A percentile compares a stretch with the other conserved stretches of the same genome.
phyloP scores from a whole-genome alignment of 1,140 invertebrate species.

The Trichonephila clavata region DNA sequence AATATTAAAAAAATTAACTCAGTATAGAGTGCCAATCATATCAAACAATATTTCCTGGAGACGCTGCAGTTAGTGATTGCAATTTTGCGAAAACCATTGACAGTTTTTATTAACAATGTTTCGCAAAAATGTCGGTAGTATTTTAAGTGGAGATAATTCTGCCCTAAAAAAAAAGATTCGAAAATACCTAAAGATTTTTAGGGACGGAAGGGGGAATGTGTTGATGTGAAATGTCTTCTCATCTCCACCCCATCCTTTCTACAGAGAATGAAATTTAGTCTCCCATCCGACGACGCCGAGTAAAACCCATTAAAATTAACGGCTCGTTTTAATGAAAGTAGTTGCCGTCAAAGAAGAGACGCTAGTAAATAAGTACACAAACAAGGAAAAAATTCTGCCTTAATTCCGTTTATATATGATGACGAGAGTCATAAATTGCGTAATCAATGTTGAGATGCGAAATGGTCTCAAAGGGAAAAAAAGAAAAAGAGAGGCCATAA shows the following conservation, averaged over 20 bases:
- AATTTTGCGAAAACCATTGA: background rate
- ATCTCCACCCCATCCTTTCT: background rate
- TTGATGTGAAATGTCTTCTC: background rate
- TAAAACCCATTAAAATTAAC: slow-evolving; percentile 70
- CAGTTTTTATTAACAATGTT: background rate
- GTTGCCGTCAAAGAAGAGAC: slow-evolving; percentile 41
- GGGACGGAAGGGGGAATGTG: too few species aligned
- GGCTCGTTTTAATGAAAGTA: slow-evolving; percentile 70
- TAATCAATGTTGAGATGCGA: slow-evolving; percentile 61
- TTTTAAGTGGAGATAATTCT: background rate
- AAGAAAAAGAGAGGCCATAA: background rate
- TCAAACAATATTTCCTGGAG: too few species aligned
- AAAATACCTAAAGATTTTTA: slow-evolving; percentile 38
- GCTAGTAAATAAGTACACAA: slow-evolving; percentile 68
- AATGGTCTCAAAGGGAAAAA: slow-evolving; percentile 25
- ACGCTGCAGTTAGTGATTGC: too few species aligned
- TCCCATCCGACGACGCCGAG: background rate
- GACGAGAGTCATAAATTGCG: slow-evolving; percentile 64
- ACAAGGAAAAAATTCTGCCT: slow-evolving; percentile 47
- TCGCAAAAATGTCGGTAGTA: background rate
- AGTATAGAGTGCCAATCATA: too few species aligned
- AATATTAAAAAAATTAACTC: too few species aligned
- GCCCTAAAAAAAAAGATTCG: background rate
- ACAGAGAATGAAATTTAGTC: slow-evolving; percentile 41
- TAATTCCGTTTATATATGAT: slow-evolving; percentile 42